Evolutionary conservation across 2,888 invertebrate species (phyloP), one percentile per base, ranked within the genome.

Genomic region (Drosophila quinaria): DNA sequence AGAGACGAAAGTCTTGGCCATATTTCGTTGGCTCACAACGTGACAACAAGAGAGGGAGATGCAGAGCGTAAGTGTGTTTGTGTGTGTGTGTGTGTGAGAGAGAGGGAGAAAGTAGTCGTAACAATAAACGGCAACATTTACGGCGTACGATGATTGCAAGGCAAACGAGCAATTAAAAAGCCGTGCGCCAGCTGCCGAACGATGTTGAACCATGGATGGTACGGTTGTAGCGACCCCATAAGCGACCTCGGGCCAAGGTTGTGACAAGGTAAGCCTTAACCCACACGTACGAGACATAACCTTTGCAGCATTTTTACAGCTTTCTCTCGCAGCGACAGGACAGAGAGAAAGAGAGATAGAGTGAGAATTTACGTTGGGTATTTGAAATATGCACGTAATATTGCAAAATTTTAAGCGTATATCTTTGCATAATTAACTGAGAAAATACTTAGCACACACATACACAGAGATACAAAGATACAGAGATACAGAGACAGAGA

Each of bases 331-430:
- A 63, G 78, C 78, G 25, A 22, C 22, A 25, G 17, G 11, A 17
- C 31, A 25, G 33, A 22, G 37, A 58, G 60, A 22, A 4, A 22
- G 25, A 5, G 25, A 25, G 11, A 17, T 17, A 25, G 33, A 22
- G 37, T 55, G 56, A 64, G 78, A 77, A 74, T 85, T 80, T 72
- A 78, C 75, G 82, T 60, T 62, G 70, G 72, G 80, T 84, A 87
- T 87, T 87, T 87, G 89, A 87, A 87, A 84, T 87, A 87, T 87
- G 89, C 87, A 88, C 89, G 89, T 88, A 87, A 87, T 87, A 87
- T 87, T 88, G 86, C 86, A 84, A 87, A 87, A 87, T 87, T 88
- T 87, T 88, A 84, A 87, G 79, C 86, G 82, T 88, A 87, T 87
- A 87, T 88, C 84, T 87, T 88, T 87, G 89, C 86, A 87, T 87